Base-by-base conservation (phyloP, 2,797 vertebrate species). In the Ptychobarbus kaznakovi region DNA sequence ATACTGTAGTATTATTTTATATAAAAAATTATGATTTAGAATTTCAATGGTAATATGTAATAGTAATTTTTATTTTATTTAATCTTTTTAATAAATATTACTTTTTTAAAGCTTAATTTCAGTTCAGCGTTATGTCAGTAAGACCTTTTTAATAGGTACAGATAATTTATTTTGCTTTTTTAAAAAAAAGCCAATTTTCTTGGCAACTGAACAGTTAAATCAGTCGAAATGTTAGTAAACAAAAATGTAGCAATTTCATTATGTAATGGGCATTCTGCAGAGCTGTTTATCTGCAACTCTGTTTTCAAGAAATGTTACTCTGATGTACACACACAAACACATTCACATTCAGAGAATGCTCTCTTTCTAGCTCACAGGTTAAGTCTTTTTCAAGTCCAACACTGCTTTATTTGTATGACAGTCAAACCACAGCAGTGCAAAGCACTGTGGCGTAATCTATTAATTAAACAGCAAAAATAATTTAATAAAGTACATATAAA, bases 381-480 rank as follows among this genome's bases (percentile, higher is more conserved):
- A 68, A 80, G 46, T 56, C 80, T 56, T 73, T 73, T 63, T 82
- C 16, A 46, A 61, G 38, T 63, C 69, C n/a, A 73, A 12, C 3
- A 6, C 53, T 35, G 69, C 69, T 82, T 73, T 74, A 73, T 82
- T 40, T 46, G 38, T 38, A 46, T 32, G 38, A 32, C 40, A 74
- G 53, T 82, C 69, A 82, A 74, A 82, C 44, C 51, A 61, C 38
- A 82, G 32, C 53, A 22, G 18, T 46, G 68, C n/a, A 35, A 82
- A 82, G 81, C 69, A 74, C 40, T 82, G 81, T 63, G 15, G 51
- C 38, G 6, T 74, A 61, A 82, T 82, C 51, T 42, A 82, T 53
- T 51, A 82, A 58, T 73, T 73, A 9, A 82, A 61, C 81, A 74
- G 69, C 53, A 73, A 25, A 82, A 82, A 82, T 61, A 63, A 74